Conservation (phyloP, 2,113 vertebrate genomes). For the Columbina picui region DNA sequence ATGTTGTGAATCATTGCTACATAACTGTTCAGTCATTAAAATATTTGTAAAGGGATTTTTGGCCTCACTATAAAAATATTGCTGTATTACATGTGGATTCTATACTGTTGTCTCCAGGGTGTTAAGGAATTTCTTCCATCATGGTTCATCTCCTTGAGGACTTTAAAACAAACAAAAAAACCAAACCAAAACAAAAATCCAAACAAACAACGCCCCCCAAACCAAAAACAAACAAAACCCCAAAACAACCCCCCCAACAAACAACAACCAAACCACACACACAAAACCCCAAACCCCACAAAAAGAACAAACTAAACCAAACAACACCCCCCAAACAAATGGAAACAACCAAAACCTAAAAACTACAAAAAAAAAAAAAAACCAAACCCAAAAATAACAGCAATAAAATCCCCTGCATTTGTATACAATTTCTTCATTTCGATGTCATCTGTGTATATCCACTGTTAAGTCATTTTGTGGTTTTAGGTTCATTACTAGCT, state of each 20-base stretch:
- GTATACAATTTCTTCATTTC: not conserved
- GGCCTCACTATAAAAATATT: conserved; percentile 7
- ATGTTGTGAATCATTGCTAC: conserved; percentile 23
- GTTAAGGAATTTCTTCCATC: conserved; percentile 20
- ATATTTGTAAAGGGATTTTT: conserved; percentile 2
- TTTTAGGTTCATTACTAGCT: not conserved
- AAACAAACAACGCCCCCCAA: too few species aligned
- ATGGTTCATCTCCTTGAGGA: not conserved
- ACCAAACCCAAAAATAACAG: accelerated
- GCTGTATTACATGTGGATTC: conserved; percentile 14
- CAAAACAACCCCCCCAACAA: too few species aligned
- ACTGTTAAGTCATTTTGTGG: not conserved
- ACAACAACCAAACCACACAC: too few species aligned
- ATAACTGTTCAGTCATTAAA: not conserved
- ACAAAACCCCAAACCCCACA: too few species aligned
- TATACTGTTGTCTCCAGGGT: conserved; percentile 7
- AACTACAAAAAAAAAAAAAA: too few species aligned
- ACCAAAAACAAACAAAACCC: not conserved
- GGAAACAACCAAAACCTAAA: not conserved
- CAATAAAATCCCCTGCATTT: not conserved
- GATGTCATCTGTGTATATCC: not conserved
- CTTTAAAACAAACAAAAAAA: not conserved
- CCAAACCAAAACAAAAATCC: not conserved
- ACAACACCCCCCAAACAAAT: too few species aligned
- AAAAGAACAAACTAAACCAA: accelerated